Conservation (phyloP, 2,888 invertebrate genomes). For the Acrobasis consociella region DNA sequence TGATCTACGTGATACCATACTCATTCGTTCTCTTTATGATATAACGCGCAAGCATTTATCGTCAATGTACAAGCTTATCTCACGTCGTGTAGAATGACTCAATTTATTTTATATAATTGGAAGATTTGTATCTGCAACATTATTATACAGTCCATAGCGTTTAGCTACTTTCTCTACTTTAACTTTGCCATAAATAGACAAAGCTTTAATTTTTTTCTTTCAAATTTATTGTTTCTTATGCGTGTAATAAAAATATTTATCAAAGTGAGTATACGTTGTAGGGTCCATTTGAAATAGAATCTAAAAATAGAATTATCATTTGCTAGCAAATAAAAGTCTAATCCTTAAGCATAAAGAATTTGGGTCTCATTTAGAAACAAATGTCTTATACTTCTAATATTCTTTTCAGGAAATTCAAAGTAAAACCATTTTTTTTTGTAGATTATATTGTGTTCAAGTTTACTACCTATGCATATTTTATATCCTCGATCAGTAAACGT, state of each 20-base stretch:
- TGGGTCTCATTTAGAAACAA: too few relatives aligned
- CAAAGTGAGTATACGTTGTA: too few relatives aligned
- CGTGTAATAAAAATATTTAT: too few relatives aligned
- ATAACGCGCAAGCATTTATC: constrained; percentile 36
- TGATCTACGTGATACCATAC: constrained; percentile 20
- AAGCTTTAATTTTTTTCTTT: background rate
- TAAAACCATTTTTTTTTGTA: background rate
- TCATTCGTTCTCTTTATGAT: constrained; percentile 47
- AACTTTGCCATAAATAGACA: background rate
- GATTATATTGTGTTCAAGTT: background rate
- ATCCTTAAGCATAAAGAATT: too few relatives aligned
- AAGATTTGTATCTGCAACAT: background rate
- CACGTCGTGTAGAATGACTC: constrained; percentile 10
- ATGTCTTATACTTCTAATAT: too few relatives aligned
- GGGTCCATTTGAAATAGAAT: too few relatives aligned
- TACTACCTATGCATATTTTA: background rate
- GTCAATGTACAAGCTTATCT: constrained; percentile 23
- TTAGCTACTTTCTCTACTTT: background rate
- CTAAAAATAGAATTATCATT: too few relatives aligned
- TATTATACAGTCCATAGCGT: background rate
- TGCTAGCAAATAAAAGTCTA: too few relatives aligned
- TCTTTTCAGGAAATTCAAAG: too few relatives aligned
- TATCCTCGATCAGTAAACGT: background rate
- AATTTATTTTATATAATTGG: constrained; percentile 17
- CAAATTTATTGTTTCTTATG: too few relatives aligned